These are phyloP conservation scores for Chamaea fasciata DNA, from an alignment of 2,113 vertebrate species.

Conservation along the genomic window DNA sequence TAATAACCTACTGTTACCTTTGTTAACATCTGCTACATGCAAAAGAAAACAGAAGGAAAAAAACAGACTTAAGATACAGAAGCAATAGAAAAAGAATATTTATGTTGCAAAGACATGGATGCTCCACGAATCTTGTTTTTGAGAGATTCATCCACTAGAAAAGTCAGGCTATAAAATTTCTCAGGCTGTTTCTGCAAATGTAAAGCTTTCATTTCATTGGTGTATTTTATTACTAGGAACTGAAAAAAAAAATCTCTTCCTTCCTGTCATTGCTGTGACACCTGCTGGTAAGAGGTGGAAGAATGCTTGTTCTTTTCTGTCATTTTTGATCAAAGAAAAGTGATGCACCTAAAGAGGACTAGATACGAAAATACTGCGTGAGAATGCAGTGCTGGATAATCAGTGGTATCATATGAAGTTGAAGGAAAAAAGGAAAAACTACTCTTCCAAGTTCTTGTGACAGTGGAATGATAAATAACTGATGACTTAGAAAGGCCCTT, in stretches of 20 bases:
- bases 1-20: not conserved
- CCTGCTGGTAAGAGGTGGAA: slow-evolving; percentile 18
- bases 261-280: not conserved
- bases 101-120: not conserved
- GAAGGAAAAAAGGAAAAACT: not conserved
- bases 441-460: not conserved
- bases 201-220: not conserved
- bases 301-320: not conserved
- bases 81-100: not conserved
- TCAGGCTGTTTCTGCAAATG: not conserved
- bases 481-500: not conserved
- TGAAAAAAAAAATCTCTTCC: not conserved
- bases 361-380: not conserved
- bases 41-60: not conserved
- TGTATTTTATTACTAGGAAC: not conserved
- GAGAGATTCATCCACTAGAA: not conserved
- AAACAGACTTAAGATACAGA: not conserved
- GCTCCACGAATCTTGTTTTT: not conserved
- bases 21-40: not conserved
- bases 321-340: not conserved
- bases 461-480: not conserved
- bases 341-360: not conserved
- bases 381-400: not conserved
- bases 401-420: not conserved
- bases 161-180: not conserved